phyloP scores from a whole-genome alignment of 2,113 vertebrate species.

The Macquaria australasica region DNA sequence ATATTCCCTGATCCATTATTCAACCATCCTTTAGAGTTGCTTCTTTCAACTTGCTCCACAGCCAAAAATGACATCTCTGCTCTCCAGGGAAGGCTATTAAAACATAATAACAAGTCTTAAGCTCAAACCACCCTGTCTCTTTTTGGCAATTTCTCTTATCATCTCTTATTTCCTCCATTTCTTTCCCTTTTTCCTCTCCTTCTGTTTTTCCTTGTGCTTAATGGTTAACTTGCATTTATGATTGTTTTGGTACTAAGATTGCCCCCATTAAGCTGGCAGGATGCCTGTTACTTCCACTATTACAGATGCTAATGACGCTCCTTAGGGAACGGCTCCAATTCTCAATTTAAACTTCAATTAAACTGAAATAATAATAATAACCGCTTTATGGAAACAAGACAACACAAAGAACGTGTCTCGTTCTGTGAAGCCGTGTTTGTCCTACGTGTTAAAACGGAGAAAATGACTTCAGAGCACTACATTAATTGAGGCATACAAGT shows the following conservation, averaged over 20 bases:
- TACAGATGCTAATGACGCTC: conserved; percentile 38
- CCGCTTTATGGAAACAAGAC: conserved; percentile 8
- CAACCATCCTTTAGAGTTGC: not conserved
- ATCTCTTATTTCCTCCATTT: not conserved
- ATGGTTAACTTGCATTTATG: conserved; percentile 22
- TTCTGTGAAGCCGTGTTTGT: not conserved
- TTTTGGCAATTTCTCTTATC: conserved; percentile 19
- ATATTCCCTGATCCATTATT: not conserved
- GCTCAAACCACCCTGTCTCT: not conserved
- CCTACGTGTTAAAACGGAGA: not conserved
- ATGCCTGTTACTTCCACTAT: conserved; percentile 26
- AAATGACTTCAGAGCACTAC: not conserved
- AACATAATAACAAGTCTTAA: conserved; percentile 36
- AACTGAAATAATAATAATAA: conserved; percentile 12
- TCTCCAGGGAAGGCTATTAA: conserved; percentile 38
- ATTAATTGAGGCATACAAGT: not conserved
- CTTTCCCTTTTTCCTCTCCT: not conserved
- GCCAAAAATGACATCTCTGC: not conserved
- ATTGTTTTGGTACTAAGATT: conserved; percentile 26
- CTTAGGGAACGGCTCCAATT: conserved; percentile 7
- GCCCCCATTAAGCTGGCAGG: conserved; percentile 35
- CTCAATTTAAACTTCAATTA: conserved; percentile 40
- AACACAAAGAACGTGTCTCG: not conserved
- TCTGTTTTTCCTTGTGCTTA: not conserved
- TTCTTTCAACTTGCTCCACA: not conserved